Base-by-base conservation (phyloP, 30 jellyfish, hydroid and myxozoan species). In the Cassiopea xamachana region DNA sequence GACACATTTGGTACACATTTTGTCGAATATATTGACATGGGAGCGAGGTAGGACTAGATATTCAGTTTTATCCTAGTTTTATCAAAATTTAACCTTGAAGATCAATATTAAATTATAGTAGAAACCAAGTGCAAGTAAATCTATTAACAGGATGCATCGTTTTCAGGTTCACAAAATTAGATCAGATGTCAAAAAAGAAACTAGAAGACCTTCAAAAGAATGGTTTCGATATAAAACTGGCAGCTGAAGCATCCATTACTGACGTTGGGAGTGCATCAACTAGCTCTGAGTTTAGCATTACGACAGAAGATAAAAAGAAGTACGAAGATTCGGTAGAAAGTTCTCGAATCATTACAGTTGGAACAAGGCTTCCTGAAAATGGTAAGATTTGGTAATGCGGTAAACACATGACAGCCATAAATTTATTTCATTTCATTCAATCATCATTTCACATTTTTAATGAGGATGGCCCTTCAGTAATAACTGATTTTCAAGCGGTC, bases 1-100 rank as follows among this genome's bases (percentile, higher is more conserved):
- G 68, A 85, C 60, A 45, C 70, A n/a, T 85, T 71, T 60, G 93
- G 93, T 12, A 85, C 93, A 3, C 93, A 85, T 75, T 85, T 72
- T 45, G 80, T 85, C 45, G 87, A 73, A 19, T 39, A n/a, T 18
- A 61, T 85, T 44, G 93, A 85, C 78, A 60, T 75, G 87, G 93
- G 93, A 50, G 93, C 93, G 17, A 85, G 92, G 92, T 84, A 70
- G 27, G 77, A 10, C n/a, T 7, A 59, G 14, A 59, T 14, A 59
- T 14, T 0, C 8, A 6, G 14, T 59, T 59, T 14, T 59, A 6
- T 14, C 69, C 69, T 0, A 59, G 8, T 59, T 59, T 59, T 14
- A 7, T 59, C 69, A 7, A 59, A 14, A 59, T 59, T 6, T 59
- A 14, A 59, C 8, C 0, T 59, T 6, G 8, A 6, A 0, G 8